These are phyloP conservation scores for Lepus americanus DNA, from an alignment of 2,113 vertebrate genomes.

Conservation along the genomic window DNA sequence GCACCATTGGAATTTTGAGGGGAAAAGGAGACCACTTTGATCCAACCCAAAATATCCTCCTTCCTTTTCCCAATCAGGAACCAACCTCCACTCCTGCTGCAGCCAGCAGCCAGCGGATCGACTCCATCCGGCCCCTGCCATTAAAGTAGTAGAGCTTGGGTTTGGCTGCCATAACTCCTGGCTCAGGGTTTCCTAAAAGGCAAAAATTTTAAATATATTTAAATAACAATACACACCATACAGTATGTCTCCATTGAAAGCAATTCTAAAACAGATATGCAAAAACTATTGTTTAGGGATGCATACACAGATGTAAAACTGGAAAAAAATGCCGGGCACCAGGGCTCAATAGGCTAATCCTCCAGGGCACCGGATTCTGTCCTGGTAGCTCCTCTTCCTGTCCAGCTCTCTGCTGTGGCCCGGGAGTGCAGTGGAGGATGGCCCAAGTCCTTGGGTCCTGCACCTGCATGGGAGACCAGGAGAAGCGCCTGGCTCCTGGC, in stretches of 20 bases:
- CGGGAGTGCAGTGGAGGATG: no score
- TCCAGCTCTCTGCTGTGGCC: no score
- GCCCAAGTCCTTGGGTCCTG: no score
- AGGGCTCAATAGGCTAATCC: no score
- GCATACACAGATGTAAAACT: not conserved
- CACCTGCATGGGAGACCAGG: no score
- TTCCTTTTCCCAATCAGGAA: not conserved
- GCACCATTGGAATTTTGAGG: not conserved
- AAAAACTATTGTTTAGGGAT: not conserved
- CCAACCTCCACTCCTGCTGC: constrained; percentile 92
- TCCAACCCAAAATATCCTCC: not conserved
- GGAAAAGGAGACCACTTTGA: not conserved
- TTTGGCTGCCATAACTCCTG: constrained; percentile 89
- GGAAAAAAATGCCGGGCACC: not conserved
- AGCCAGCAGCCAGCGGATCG: constrained; percentile 93
- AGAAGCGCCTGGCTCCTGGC: no score
- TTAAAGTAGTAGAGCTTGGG: constrained; percentile 91
- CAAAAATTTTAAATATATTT: not conserved
- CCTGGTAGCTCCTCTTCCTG: no score
- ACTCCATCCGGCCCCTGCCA: constrained; percentile 95
- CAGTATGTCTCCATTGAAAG: not conserved
- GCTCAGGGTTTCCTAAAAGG: constrained; percentile 64
- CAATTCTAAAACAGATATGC: not conserved
- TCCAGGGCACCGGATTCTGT: no score
- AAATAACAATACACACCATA: not conserved